Percentiles rank a stretch among this genome's conserved stretches.
These are phyloP conservation scores for Eleginops maclovinus DNA, from an alignment of 2,113 vertebrate genomes.

Conservation along the genomic window DNA sequence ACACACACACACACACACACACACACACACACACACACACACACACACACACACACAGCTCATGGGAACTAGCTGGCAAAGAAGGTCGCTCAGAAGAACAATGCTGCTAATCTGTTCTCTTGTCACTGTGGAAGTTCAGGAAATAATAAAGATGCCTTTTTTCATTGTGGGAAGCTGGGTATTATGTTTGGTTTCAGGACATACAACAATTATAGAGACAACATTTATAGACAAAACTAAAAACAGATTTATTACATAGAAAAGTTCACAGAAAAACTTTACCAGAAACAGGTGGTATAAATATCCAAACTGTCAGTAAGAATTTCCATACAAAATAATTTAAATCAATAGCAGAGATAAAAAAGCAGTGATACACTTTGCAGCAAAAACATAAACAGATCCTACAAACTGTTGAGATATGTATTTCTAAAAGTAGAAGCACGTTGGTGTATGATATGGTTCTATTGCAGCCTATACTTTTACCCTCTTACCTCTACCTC, in stretches of 20 bases:
- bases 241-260: conserved; percentile 61
- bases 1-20: conserved; percentile 49
- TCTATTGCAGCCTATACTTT: conserved; percentile 39
- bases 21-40: conserved; percentile 37
- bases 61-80: conserved; percentile 76
- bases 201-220: no score
- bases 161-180: conserved; percentile 46
- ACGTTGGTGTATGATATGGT: conserved; percentile 46
- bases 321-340: conserved; percentile 60
- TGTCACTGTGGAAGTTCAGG: conserved; percentile 62
- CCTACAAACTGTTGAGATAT: conserved; percentile 38
- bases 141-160: conserved; percentile 71
- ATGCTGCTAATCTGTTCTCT: conserved; percentile 63
- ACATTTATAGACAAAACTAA: conserved; percentile 30
- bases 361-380: conserved; percentile 39
- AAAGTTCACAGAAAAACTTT: conserved; percentile 55
- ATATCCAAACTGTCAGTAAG: conserved; percentile 49
- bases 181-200: conserved; percentile 41
- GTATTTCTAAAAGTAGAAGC: conserved; percentile 51
- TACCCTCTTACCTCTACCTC: conserved; percentile 23
- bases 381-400: conserved; percentile 34
- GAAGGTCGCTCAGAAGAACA: conserved; percentile 74
- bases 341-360: conserved; percentile 44
- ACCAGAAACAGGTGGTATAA: conserved; percentile 51
- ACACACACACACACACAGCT: conserved; percentile 49